Conservation (phyloP, 2,797 vertebrate genomes). For the Leuciscus waleckii region DNA sequence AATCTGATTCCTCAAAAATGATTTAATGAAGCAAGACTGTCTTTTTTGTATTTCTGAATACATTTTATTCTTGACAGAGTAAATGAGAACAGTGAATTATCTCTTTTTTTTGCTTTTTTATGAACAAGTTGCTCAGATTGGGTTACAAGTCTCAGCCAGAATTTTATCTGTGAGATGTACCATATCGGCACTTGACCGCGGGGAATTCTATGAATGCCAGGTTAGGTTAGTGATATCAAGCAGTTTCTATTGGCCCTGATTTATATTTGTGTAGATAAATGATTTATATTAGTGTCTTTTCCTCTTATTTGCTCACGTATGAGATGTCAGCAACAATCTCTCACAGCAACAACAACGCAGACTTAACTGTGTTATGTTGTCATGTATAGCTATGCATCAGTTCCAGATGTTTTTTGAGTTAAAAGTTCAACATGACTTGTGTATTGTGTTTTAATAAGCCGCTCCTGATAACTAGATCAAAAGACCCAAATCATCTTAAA, state of each 20-base stretch:
- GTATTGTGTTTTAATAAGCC: background rate
- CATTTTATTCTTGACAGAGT: background rate
- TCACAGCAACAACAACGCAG: background rate
- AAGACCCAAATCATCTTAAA: background rate
- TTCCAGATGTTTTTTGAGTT: background rate
- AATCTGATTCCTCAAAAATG: background rate
- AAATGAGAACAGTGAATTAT: background rate
- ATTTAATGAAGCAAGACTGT: background rate
- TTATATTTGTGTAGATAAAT: constrained; percentile 12
- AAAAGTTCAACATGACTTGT: background rate
- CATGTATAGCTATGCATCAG: background rate
- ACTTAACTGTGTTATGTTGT: background rate
- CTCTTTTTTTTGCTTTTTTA: background rate
- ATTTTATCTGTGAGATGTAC: constrained; percentile 21
- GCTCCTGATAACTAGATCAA: constrained; percentile 7
- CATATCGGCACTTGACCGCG: constrained; percentile 1
- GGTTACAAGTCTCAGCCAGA: background rate
- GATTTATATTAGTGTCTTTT: background rate
- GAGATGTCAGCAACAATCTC: constrained; percentile 22
- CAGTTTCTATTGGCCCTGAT: constrained; percentile 25
- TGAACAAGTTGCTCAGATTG: background rate
- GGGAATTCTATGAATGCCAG: constrained; percentile 16
- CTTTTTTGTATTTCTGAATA: background rate
- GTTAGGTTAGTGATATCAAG: constrained; percentile 1
- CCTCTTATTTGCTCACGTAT: background rate